These are phyloP conservation scores for Crossaster papposus DNA, from an alignment of 53 echinoderm and acorn worm species.

Conservation along the genomic window DNA sequence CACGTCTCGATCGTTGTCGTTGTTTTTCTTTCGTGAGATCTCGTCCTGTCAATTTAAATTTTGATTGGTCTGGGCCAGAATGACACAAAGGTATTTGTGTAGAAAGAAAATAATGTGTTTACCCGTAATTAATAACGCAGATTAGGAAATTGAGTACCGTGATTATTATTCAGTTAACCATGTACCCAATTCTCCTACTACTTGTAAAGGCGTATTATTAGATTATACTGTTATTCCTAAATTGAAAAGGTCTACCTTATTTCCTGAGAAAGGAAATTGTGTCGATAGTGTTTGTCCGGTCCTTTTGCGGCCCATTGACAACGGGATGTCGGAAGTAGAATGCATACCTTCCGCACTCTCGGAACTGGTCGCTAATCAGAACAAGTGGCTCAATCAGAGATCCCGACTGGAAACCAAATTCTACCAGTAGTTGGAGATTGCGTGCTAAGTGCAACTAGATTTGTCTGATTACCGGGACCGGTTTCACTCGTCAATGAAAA, in stretches of 20 bases:
- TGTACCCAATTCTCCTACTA: no score
- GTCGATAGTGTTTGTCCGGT: constrained; percentile 26
- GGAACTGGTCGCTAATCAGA: background rate
- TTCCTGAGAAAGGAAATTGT: constrained; percentile 10
- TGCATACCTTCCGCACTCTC: background rate
- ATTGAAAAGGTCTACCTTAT: constrained; percentile 40
- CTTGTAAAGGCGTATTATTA: no score
- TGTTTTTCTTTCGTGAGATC: background rate
- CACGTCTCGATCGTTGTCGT: background rate
- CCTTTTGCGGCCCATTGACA: constrained; percentile 8
- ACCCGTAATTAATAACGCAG: background rate
- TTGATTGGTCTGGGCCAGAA: background rate
- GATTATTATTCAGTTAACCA: no score
- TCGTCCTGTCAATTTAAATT: background rate
- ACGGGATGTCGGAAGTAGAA: constrained; percentile 30
- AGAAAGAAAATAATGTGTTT: background rate
- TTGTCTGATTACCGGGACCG: constrained; percentile 25
- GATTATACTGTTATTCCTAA: background rate
- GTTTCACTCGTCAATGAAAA: background rate
- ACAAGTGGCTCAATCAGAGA: no score
- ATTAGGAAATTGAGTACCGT: no score
- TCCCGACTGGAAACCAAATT: constrained; percentile 15
- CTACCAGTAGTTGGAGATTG: background rate
- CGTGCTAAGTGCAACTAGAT: constrained; percentile 18
- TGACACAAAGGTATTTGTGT: background rate